Percentiles rank a stretch among this genome's conserved stretches.
phyloP scores from a whole-genome alignment of 2,888 invertebrate genomes.

The Morpho deidamia region DNA sequence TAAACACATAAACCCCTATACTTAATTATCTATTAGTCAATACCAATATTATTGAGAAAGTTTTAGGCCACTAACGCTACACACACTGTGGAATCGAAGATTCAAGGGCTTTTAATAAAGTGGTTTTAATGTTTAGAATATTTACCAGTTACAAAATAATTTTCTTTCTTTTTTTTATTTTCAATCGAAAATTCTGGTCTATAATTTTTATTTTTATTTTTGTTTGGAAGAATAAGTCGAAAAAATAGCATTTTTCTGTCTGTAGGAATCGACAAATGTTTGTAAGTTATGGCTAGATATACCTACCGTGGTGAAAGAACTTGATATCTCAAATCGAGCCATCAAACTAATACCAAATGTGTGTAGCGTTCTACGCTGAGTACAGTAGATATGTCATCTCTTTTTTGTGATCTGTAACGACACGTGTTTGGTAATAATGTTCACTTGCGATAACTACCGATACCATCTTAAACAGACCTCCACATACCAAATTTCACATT shows the following conservation, averaged over 20 bases:
- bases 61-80: slow-evolving; percentile 72
- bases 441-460: slow-evolving; percentile 58
- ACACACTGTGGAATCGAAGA: slow-evolving; percentile 39
- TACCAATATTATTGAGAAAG: slow-evolving; percentile 70
- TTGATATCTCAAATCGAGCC: too few relatives aligned
- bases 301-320: background rate
- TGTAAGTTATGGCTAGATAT: too few relatives aligned
- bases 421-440: slow-evolving; percentile 35
- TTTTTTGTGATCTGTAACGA: slow-evolving; percentile 31
- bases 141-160: too few relatives aligned
- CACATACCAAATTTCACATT: slow-evolving; percentile 30
- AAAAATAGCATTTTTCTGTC: too few relatives aligned
- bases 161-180: too few relatives aligned
- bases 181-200: too few relatives aligned
- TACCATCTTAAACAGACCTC: slow-evolving; percentile 51
- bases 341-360: slow-evolving; percentile 28
- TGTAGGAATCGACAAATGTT: too few relatives aligned
- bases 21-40: slow-evolving; percentile 70
- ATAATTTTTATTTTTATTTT: too few relatives aligned
- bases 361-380: slow-evolving; percentile 66
- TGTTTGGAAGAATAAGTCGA: too few relatives aligned
- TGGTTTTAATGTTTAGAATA: too few relatives aligned
- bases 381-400: slow-evolving; percentile 71
- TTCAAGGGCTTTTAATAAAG: too few relatives aligned
- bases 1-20: slow-evolving; percentile 76